Percentiles rank a stretch among this genome's conserved stretches.
Evolutionary conservation across 2,113 vertebrate species (phyloP).

Genomic region (Engystomops pustulosus): DNA sequence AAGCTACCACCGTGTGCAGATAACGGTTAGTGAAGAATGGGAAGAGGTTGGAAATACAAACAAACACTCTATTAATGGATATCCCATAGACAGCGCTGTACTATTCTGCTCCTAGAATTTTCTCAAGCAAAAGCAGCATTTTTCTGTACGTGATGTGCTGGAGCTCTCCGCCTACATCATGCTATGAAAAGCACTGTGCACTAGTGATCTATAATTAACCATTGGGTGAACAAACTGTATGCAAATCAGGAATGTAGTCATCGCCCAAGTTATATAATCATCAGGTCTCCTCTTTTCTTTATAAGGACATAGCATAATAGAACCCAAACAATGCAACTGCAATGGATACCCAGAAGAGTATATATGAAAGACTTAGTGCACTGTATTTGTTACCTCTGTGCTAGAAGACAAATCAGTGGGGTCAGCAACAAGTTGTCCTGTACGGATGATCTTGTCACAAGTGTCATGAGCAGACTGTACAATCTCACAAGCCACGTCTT

Average conservation of each 20-base stretch:
- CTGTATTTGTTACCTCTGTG: conserved; percentile 73
- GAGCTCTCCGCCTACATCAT: conserved; percentile 27
- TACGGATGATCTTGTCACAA: neutral
- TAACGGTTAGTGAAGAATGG: neutral
- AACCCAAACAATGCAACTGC: neutral
- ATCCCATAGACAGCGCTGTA: conserved; percentile 17
- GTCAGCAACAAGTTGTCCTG: neutral
- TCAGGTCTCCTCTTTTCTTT: conserved; percentile 38
- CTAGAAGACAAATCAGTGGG: conserved; percentile 58
- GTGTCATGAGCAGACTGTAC: neutral
- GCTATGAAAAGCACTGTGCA: conserved; percentile 54
- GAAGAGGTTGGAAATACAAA: neutral
- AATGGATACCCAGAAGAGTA: neutral
- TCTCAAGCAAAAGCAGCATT: conserved; percentile 55
- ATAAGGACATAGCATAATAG: neutral
- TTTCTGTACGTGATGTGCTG: conserved; percentile 50
- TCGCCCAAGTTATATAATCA: conserved; percentile 50
- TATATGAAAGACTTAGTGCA: neutral
- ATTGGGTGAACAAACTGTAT: conserved; percentile 46
- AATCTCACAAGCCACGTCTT: neutral
- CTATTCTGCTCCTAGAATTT: conserved; percentile 54
- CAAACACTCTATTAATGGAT: neutral
- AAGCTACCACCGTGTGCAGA: neutral
- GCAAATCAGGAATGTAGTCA: conserved; percentile 55
- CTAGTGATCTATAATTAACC: conserved; percentile 61